These are phyloP conservation scores for Tenthredo scrophulariae DNA, from an alignment of 2,888 invertebrate species.

Conservation along the genomic window DNA sequence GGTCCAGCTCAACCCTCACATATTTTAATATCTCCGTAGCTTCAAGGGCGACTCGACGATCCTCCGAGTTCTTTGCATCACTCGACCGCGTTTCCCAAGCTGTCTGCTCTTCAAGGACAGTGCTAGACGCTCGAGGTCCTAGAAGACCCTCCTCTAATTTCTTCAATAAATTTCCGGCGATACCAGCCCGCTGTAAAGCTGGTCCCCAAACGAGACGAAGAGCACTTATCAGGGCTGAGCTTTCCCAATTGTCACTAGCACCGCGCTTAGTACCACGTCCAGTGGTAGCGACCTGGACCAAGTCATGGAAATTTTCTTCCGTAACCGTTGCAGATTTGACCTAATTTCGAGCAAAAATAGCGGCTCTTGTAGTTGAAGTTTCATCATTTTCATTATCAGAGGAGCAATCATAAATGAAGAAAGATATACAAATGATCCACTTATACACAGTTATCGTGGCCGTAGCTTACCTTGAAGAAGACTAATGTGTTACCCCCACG, in stretches of 20 bases:
- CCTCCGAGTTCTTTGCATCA: slow-evolving; percentile 66
- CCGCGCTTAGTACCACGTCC: slow-evolving; percentile 57
- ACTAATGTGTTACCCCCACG: slow-evolving; percentile 70
- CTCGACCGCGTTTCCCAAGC: slow-evolving; percentile 68
- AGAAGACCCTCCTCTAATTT: slow-evolving; percentile 72
- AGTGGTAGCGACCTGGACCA: slow-evolving; percentile 72
- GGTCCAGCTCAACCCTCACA: slow-evolving; percentile 71
- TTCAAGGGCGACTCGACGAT: slow-evolving; percentile 67
- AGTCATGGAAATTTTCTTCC: slow-evolving; percentile 73
- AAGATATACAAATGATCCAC: slow-evolving; percentile 5
- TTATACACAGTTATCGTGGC: background rate
- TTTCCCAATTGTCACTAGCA: slow-evolving; percentile 60
- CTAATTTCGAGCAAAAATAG: slow-evolving; percentile 56
- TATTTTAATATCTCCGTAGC: slow-evolving; percentile 66
- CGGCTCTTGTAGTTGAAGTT: background rate
- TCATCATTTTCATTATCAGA: too few species aligned
- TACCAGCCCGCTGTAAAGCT: slow-evolving; percentile 68
- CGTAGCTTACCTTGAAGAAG: slow-evolving; percentile 72
- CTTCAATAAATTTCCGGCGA: slow-evolving; percentile 67
- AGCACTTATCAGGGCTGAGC: slow-evolving; percentile 70
- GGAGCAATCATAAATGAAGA: background rate
- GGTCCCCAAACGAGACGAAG: slow-evolving; percentile 75
- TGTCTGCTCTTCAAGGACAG: slow-evolving; percentile 70
- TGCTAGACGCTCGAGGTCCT: slow-evolving; percentile 65
- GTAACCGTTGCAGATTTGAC: slow-evolving; percentile 67